Conservation (phyloP, 2,797 vertebrate genomes). For the Etheostoma nigrum region DNA sequence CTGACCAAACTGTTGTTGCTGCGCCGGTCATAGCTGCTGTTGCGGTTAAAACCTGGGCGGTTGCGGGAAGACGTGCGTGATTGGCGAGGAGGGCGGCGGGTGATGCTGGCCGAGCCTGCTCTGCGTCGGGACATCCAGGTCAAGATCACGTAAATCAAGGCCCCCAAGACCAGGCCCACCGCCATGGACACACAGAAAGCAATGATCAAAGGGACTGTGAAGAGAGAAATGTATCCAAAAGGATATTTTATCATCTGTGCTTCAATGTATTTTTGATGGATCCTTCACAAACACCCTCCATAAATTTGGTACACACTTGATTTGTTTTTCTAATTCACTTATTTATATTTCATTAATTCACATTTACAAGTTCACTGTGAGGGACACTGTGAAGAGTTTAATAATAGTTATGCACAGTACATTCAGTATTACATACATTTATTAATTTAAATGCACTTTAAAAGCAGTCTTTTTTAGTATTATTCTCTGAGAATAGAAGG, state of each 20-base stretch:
- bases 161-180: constrained; percentile 92
- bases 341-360: not conserved
- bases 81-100: constrained; percentile 85
- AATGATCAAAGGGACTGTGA: constrained; percentile 89
- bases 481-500: constrained; percentile 25
- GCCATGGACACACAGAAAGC: constrained; percentile 95
- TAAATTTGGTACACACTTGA: not conserved
- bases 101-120: constrained; percentile 92
- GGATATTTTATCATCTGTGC: not conserved
- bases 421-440: not conserved
- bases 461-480: not conserved
- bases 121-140: constrained; percentile 91
- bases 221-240: constrained; percentile 34
- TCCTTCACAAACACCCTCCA: not conserved
- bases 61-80: constrained; percentile 77
- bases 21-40: constrained; percentile 90
- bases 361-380: not conserved
- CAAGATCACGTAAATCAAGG: constrained; percentile 88
- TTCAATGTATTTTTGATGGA: not conserved
- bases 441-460: constrained; percentile 11
- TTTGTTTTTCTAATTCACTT: not conserved
- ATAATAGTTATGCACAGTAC: not conserved
- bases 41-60: constrained; percentile 92
- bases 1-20: constrained; percentile 93
- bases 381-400: not conserved